Percentiles rank a stretch among this genome's conserved stretches.
Evolutionary conservation across 2,797 vertebrate genomes (phyloP).

Genomic region (Parotocinclus haroldoi): DNA sequence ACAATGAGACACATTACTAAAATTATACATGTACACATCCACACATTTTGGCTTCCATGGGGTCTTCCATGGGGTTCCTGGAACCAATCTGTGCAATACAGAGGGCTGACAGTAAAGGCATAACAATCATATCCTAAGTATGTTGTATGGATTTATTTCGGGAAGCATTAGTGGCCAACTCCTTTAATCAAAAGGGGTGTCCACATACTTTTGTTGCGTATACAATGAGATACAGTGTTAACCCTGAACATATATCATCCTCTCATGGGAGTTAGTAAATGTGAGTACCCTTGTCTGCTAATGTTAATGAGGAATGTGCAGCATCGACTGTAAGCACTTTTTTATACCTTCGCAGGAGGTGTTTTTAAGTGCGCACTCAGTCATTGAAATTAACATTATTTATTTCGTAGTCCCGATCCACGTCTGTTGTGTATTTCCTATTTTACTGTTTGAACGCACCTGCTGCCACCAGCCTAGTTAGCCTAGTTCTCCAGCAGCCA

Average conservation of each 20-base stretch:
- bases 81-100: no score
- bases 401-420: constrained; percentile 5
- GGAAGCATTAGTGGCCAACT: no score
- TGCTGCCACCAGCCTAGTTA: constrained; percentile 39
- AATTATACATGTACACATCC: no score
- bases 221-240: no score
- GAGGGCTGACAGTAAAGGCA: no score
- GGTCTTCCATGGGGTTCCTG: no score
- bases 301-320: constrained; percentile 50
- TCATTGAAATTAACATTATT: constrained; percentile 31
- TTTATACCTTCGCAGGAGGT: constrained; percentile 36
- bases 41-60: no score
- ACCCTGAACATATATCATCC: constrained; percentile 13
- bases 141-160: no score
- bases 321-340: constrained; percentile 38
- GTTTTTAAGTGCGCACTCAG: constrained; percentile 22
- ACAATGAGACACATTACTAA: no score
- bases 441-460: constrained; percentile 13
- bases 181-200: no score
- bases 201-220: no score
- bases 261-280: constrained; percentile 44
- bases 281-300: constrained; percentile 36
- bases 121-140: no score
- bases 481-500: constrained; percentile 44
- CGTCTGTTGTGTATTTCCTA: background rate